Evolutionary conservation across 2,797 vertebrate species (phyloP), one percentile per base, ranked within the genome.

Genomic region (Synanceia verrucosa): DNA sequence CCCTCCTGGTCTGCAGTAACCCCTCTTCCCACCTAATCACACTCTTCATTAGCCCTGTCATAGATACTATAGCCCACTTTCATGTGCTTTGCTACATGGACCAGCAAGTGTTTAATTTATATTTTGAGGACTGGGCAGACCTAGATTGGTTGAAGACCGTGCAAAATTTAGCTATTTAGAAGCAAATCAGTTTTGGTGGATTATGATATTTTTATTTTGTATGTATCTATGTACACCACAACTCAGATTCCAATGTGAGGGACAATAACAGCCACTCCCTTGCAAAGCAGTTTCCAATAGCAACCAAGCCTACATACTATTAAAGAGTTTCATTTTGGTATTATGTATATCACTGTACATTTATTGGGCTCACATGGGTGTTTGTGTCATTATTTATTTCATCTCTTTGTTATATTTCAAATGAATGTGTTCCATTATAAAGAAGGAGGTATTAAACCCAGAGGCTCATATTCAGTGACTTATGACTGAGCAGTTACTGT

Each of bases 281-380:
- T 50, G 29, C 34, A 47, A 78, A 73, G 74, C 87, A 86, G 91
- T 91, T 91, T 90, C 88, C 85, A 84, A 85, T 90, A 70, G 90
- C 91, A 91, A 92, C 89, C 72, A 73, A 62, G 69, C 53, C 55
- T 56, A 57, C 52, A 47, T 64, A 28, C 29, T 62, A 36, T 52
- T 65, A 26, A 19, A 68, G 50, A 29, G 19, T 65, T 75, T 78
- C 31, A 71, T 56, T 59, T 69, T 72, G 60, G 48, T 81, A 65
- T 71, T 82, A 75, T 86, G 83, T 75, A 83, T 82, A 84, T 48
- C 73, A 59, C 50, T 78, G 53, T 57, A 72, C 56, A 58, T 73
- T 86, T 76, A 86, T 76, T 74, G 39, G 60, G 65, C 62, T 70
- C 74, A 79, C 50, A 44, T 55, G 74, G 48, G 43, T 50, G 50